Conservation (phyloP, 2,888 invertebrate genomes). For the Cecidostiba fungosa region DNA sequence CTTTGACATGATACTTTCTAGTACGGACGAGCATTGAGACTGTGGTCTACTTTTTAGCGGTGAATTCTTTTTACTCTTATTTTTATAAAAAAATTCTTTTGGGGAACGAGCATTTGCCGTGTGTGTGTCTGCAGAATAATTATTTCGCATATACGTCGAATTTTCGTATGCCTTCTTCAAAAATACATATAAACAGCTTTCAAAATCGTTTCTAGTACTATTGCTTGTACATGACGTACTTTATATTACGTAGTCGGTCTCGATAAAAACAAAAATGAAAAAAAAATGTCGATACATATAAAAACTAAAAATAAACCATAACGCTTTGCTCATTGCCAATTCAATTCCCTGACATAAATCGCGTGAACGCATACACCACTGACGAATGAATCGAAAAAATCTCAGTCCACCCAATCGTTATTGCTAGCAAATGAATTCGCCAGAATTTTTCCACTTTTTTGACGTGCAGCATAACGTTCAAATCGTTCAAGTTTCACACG, state of each 20-base stretch:
- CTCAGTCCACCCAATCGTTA: background rate
- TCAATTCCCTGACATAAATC: background rate
- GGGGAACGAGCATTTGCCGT: too few relatives aligned
- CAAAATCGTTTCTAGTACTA: background rate
- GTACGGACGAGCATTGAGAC: background rate
- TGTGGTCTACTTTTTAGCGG: background rate
- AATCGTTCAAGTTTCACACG: background rate
- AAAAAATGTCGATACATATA: background rate
- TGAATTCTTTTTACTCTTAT: background rate
- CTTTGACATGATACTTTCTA: background rate
- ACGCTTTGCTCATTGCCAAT: background rate
- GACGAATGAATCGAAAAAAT: background rate
- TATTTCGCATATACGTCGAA: too few relatives aligned
- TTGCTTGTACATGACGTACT: background rate
- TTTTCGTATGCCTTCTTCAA: too few relatives aligned
- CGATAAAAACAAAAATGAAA: background rate
- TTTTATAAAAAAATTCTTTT: background rate
- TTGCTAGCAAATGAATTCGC: background rate
- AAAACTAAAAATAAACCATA: background rate
- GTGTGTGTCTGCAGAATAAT: too few relatives aligned
- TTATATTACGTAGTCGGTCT: background rate
- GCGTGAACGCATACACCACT: background rate
- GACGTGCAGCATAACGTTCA: background rate
- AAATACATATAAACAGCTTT: background rate
- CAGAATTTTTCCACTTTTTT: background rate